phyloP scores from a whole-genome alignment of 2,113 vertebrate genomes.

The Platysteira castanea region DNA sequence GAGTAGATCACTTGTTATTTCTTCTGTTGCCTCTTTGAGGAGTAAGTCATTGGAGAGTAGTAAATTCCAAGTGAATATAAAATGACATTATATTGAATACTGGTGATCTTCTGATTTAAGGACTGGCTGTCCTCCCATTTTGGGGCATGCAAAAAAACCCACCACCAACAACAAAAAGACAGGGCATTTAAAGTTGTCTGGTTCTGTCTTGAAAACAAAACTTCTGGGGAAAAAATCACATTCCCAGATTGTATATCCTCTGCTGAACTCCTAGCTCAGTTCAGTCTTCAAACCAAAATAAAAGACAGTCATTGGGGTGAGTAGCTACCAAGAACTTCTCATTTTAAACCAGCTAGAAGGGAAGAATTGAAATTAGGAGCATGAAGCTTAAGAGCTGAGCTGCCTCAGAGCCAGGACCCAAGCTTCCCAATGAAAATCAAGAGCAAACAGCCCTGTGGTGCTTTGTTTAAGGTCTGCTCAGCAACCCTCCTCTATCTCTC shows the following conservation, averaged over 20 bases:
- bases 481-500: neutral
- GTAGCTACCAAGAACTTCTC: neutral
- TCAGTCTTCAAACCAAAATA: neutral
- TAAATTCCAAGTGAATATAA: neutral
- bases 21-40: neutral
- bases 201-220: neutral
- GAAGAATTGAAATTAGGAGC: neutral
- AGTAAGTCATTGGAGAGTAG: neutral
- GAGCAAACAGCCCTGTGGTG: neutral
- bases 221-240: rapidly evolving
- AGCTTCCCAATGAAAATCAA: neutral
- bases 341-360: neutral
- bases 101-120: neutral
- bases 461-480: neutral
- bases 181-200: rapidly evolving
- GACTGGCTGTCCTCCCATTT: neutral
- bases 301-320: neutral
- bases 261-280: neutral
- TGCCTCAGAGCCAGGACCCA: neutral
- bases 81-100: neutral
- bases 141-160: neutral
- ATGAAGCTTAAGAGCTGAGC: neutral
- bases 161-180: neutral
- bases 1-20: neutral
- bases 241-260: neutral